Percentiles rank a stretch among this genome's conserved stretches.
Conservation (phyloP, 2,888 invertebrate genomes). For the Amphimallon solstitiale region DNA sequence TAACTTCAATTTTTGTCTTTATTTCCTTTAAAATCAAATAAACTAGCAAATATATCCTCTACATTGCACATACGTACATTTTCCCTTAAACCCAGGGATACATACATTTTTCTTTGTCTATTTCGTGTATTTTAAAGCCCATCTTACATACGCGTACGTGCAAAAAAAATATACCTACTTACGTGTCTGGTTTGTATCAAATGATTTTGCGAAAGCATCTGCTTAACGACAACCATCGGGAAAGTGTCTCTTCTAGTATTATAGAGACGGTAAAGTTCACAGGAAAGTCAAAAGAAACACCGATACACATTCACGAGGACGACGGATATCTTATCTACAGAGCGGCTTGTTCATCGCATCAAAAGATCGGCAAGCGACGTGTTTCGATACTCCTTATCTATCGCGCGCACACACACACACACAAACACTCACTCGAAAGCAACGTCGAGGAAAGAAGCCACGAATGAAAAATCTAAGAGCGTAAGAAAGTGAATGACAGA, state of each 20-base stretch:
- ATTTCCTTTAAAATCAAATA: too few relatives aligned
- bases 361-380: constrained; percentile 36
- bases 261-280: constrained; percentile 27
- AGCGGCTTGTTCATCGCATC: constrained; percentile 40
- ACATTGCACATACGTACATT: too few relatives aligned
- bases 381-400: constrained; percentile 13
- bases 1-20: too few relatives aligned
- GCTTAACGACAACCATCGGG: neutral
- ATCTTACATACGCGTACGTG: too few relatives aligned
- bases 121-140: too few relatives aligned
- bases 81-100: too few relatives aligned
- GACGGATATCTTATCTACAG: constrained; percentile 38
- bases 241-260: neutral
- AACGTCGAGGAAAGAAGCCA: neutral
- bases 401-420: constrained; percentile 1
- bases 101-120: too few relatives aligned
- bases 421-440: constrained; percentile 1
- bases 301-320: constrained; percentile 29
- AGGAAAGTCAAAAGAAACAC: constrained; percentile 28
- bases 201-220: neutral
- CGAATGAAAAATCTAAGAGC: too few relatives aligned
- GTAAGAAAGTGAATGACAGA: too few relatives aligned
- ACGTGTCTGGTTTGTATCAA: too few relatives aligned
- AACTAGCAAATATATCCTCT: too few relatives aligned
- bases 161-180: too few relatives aligned